A percentile compares a stretch with the other conserved stretches of the same genome.
These are phyloP conservation scores for Bedellia somnulentella DNA, from an alignment of 2,888 invertebrate species.

Conservation along the genomic window DNA sequence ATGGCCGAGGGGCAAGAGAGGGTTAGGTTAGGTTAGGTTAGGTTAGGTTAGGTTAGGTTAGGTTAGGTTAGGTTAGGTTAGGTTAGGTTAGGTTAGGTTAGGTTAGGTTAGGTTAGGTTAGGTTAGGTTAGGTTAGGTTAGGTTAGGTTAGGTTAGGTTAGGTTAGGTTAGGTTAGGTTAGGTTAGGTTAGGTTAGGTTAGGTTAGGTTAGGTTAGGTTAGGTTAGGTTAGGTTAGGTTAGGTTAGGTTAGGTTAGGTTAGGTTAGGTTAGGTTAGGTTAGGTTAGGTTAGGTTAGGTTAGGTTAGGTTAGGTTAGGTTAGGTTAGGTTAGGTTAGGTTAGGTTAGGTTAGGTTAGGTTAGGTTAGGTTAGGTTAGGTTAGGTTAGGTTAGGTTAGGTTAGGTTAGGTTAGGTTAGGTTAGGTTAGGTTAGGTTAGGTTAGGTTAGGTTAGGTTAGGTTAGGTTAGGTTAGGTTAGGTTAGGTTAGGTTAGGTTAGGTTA, in stretches of 20 bases:
- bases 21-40: too few species aligned
- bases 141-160: too few species aligned
- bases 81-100: too few species aligned
- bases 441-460: conserved; percentile 13
- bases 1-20: too few species aligned
- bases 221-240: conserved; percentile 11
- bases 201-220: conserved; percentile 12
- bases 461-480: conserved; percentile 12
- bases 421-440: conserved; percentile 14
- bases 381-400: conserved; percentile 13
- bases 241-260: conserved; percentile 11
- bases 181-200: conserved; percentile 12
- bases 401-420: conserved; percentile 13
- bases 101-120: too few species aligned
- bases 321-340: conserved; percentile 12
- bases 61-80: too few species aligned
- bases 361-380: conserved; percentile 8
- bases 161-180: conserved; percentile 13
- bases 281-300: conserved; percentile 11
- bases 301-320: conserved; percentile 12
- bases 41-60: too few species aligned
- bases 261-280: conserved; percentile 10
- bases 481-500: conserved; percentile 12
- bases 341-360: conserved; percentile 11
- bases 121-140: too few species aligned